These are phyloP conservation scores for Bos indicus DNA, from an alignment of 2,113 vertebrate species.

Conservation along the genomic window DNA sequence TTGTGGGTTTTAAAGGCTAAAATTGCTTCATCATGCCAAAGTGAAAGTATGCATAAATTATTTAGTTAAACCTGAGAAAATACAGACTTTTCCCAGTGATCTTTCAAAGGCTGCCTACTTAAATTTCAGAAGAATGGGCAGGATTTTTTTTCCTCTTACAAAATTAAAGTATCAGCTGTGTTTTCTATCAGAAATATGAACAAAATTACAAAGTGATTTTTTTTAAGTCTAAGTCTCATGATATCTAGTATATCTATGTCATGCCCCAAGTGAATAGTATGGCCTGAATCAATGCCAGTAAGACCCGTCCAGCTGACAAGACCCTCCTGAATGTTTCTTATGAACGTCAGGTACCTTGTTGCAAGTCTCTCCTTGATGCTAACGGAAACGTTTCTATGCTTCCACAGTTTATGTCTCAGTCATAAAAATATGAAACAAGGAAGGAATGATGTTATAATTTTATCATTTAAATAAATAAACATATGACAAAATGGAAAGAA, in stretches of 20 bases:
- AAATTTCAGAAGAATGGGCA: conserved; percentile 86
- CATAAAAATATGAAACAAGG: conserved; percentile 56
- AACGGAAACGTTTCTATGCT: conserved; percentile 46
- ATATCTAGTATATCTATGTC: conserved; percentile 43
- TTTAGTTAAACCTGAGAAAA: conserved; percentile 95
- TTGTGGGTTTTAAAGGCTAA: conserved; percentile 92
- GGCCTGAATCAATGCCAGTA: conserved; percentile 56
- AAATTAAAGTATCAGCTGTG: conserved; percentile 78
- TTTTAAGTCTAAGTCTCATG: neutral
- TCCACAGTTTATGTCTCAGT: conserved; percentile 38
- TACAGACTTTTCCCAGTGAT: conserved; percentile 88
- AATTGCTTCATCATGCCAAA: conserved; percentile 98
- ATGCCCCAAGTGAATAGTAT: conserved; percentile 62
- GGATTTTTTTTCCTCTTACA: conserved; percentile 73
- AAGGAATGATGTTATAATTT: neutral
- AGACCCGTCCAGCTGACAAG: conserved; percentile 45
- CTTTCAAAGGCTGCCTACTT: conserved; percentile 86
- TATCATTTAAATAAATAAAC: conserved; percentile 25
- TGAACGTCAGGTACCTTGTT: conserved; percentile 62
- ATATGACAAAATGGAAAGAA: neutral
- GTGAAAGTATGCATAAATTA: conserved; percentile 97
- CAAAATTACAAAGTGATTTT: conserved; percentile 65
- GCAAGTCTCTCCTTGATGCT: neutral
- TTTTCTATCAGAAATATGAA: conserved; percentile 72
- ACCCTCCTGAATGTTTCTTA: neutral